phyloP scores from a whole-genome alignment of 2,888 invertebrate species.

The Trichogramma evanescens region DNA sequence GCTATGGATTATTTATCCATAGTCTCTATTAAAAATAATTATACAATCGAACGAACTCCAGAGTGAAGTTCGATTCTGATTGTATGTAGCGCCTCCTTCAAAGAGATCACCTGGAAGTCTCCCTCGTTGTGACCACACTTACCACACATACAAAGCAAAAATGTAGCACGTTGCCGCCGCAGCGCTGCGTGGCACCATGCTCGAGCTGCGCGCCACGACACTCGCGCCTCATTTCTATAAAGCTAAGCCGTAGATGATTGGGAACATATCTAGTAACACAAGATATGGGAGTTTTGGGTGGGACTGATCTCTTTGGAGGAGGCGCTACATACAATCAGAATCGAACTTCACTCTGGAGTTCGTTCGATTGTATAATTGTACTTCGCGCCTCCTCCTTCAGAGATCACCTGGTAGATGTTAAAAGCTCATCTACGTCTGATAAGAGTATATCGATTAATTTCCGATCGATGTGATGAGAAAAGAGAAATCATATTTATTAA shows the following conservation, averaged over 20 bases:
- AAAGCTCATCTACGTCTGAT: background rate
- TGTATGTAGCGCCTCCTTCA: slow-evolving; percentile 10
- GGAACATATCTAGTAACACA: background rate
- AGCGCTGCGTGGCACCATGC: background rate
- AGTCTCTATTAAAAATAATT: no score
- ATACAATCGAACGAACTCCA: slow-evolving; percentile 4
- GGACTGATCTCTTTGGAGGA: slow-evolving; percentile 6
- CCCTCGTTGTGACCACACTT: background rate
- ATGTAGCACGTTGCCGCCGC: background rate
- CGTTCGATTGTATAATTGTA: slow-evolving; percentile 11
- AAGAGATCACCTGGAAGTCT: slow-evolving; percentile 6
- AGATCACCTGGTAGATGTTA: slow-evolving; percentile 5
- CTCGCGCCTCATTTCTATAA: background rate
- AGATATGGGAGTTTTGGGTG: background rate
- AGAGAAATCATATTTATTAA: no score
- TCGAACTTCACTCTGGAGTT: slow-evolving; percentile 5
- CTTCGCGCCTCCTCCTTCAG: slow-evolving; percentile 6
- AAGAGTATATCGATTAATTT: no score
- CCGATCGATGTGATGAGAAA: no score
- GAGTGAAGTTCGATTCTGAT: slow-evolving; percentile 1
- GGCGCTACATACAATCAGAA: slow-evolving; percentile 2
- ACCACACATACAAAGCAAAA: background rate
- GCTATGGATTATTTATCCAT: no score
- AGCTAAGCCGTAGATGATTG: background rate
- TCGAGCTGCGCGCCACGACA: background rate